Conservation (phyloP, 2,113 vertebrate genomes). For the Pampusana beccarii region DNA sequence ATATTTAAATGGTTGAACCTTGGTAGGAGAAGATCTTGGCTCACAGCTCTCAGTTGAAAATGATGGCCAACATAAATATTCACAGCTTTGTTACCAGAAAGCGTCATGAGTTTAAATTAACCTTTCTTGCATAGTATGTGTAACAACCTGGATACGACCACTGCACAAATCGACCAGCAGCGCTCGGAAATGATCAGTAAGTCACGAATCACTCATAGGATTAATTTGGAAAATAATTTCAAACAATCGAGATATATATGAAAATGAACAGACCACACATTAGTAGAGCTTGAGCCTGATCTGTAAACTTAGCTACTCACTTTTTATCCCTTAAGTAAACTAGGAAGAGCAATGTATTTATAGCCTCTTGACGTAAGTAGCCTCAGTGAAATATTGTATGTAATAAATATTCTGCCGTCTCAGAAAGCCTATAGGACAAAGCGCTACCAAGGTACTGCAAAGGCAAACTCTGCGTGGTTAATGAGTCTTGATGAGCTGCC, state of each 20-base stretch:
- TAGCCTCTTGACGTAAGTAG: slow-evolving; percentile 44
- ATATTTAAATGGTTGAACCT: neutral
- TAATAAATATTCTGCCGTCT: slow-evolving; percentile 33
- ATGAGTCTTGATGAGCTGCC: slow-evolving; percentile 57
- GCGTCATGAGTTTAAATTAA: neutral
- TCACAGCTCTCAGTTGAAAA: neutral
- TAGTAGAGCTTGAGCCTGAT: slow-evolving; percentile 18
- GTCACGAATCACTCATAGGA: slow-evolving; percentile 10
- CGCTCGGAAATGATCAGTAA: neutral
- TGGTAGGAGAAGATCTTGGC: neutral
- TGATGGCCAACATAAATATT: neutral
- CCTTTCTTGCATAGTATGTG: neutral
- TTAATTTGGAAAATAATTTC: slow-evolving; percentile 44
- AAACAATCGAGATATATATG: slow-evolving; percentile 42
- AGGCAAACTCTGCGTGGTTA: neutral
- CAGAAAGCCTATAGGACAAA: neutral
- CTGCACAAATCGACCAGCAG: neutral
- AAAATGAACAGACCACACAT: slow-evolving; percentile 50
- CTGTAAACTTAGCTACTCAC: slow-evolving; percentile 54
- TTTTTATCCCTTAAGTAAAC: slow-evolving; percentile 63
- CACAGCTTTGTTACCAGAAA: neutral
- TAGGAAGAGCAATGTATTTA: slow-evolving; percentile 3
- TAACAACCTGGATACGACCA: neutral
- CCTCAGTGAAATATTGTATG: slow-evolving; percentile 17
- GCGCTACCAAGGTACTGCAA: neutral